Evolutionary conservation across 2,113 vertebrate species (phyloP).

Genomic region (Phodopus roborovskii): DNA sequence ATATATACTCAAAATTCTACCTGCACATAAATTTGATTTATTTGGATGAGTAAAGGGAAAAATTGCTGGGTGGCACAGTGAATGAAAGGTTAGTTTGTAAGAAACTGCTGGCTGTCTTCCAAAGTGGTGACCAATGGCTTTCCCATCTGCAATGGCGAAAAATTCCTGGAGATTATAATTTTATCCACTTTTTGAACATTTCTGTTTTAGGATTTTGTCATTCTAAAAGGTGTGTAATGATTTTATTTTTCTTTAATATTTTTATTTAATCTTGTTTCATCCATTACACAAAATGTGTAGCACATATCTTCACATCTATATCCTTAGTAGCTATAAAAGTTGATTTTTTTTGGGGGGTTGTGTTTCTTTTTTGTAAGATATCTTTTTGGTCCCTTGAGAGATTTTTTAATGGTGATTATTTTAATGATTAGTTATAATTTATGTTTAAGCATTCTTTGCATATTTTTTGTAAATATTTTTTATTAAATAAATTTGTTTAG

Average conservation of each 20-base stretch:
- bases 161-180: background rate
- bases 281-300: background rate
- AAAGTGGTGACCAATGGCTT: background rate
- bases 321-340: background rate
- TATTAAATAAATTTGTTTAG: background rate
- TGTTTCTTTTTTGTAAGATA: background rate
- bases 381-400: background rate
- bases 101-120: background rate
- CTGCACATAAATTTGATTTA: background rate
- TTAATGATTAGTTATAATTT: background rate
- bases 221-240: background rate
- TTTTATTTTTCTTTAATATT: background rate
- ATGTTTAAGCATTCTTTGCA: background rate
- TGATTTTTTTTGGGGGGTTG: background rate
- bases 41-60: background rate
- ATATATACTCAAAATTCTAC: background rate
- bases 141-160: too few species aligned
- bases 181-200: background rate
- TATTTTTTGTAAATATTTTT: background rate
- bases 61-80: background rate
- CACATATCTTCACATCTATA: background rate
- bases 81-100: background rate
- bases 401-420: background rate
- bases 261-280: background rate
- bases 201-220: background rate